phyloP scores from a whole-genome alignment of 2,888 invertebrate genomes.

The Hermaeophaga mercurialis region DNA sequence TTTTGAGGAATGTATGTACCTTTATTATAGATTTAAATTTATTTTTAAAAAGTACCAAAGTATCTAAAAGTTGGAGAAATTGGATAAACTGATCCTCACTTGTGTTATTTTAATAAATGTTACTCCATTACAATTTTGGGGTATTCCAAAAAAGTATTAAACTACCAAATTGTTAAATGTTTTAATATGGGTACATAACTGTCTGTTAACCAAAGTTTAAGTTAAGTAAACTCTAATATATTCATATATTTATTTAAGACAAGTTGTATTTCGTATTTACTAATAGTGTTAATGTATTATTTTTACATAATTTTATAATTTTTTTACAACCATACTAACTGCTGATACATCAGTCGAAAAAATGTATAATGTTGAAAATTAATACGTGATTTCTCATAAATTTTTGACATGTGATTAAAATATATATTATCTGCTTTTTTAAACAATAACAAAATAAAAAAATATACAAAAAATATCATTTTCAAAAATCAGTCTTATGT shows the following conservation, averaged over 20 bases:
- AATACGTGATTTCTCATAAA: conserved; percentile 11
- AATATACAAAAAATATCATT: not conserved
- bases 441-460: not conserved
- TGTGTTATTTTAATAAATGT: no score
- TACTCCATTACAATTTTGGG: no score
- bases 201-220: conserved; percentile 55
- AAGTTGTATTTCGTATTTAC: conserved; percentile 47
- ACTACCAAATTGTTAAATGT: conserved; percentile 2
- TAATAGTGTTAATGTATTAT: conserved; percentile 51
- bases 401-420: conserved; percentile 6
- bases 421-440: no score
- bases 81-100: no score
- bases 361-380: conserved; percentile 49
- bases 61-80: no score
- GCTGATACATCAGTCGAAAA: conserved; percentile 45
- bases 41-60: conserved; percentile 4
- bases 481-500: not conserved
- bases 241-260: conserved; percentile 50
- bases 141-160: not conserved
- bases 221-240: conserved; percentile 48
- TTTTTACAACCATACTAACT: conserved; percentile 50
- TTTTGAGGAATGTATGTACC: conserved; percentile 46
- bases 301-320: conserved; percentile 56
- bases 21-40: no score
- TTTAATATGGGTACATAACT: conserved; percentile 50